These are phyloP conservation scores for Astatoreochromis straeleni DNA, from an alignment of 2,113 vertebrate species.

Conservation along the genomic window DNA sequence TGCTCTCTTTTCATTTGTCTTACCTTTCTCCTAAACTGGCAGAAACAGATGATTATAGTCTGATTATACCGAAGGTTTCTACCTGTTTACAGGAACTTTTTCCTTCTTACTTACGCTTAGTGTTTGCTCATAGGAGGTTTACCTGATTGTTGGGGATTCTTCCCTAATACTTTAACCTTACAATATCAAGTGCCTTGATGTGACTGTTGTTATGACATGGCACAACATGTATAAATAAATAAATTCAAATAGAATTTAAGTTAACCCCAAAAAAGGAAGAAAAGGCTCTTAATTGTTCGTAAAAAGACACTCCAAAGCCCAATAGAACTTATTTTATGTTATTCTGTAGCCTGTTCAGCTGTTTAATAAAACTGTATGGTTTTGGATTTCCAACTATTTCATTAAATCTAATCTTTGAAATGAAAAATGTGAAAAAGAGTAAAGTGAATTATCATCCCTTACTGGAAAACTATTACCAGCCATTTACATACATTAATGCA, in stretches of 20 bases:
- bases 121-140: neutral
- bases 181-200: neutral
- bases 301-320: neutral
- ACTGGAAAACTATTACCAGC: neutral
- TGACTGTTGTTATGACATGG: neutral
- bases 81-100: neutral
- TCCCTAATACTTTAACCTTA: neutral
- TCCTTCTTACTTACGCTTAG: fast-evolving
- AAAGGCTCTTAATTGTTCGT: neutral
- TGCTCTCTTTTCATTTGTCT: neutral
- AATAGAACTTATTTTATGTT: neutral
- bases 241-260: neutral
- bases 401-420: neutral
- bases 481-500: neutral
- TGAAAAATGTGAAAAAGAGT: neutral
- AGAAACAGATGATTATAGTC: neutral
- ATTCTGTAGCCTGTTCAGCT: neutral
- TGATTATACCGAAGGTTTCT: neutral
- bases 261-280: neutral
- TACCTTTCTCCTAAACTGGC: neutral
- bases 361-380: neutral
- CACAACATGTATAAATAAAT: neutral
- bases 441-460: neutral
- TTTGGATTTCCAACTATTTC: neutral
- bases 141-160: neutral